These are phyloP conservation scores for Noctuana brunneofusca DNA, from an alignment of 2,888 invertebrate genomes.

Conservation along the genomic window DNA sequence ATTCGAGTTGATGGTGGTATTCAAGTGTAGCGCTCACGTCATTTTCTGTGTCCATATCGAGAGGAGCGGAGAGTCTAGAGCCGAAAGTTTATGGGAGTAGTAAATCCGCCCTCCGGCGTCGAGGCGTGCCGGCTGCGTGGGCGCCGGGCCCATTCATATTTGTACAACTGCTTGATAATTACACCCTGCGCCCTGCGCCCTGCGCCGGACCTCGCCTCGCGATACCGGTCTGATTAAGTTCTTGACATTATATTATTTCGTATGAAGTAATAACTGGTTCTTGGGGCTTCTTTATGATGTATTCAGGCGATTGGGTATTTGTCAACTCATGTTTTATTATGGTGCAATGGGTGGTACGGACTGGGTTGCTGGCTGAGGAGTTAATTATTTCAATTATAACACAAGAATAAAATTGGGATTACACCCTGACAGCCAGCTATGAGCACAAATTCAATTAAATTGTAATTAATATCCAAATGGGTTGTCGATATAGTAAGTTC, in stretches of 20 bases:
- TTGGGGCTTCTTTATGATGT: slow-evolving; percentile 30
- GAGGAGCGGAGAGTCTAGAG: slow-evolving; percentile 37
- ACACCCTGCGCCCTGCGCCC: slow-evolving; percentile 52
- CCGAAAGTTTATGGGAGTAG: slow-evolving; percentile 47
- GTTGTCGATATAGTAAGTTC: not conserved
- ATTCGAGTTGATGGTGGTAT: slow-evolving; percentile 30
- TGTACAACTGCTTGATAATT: slow-evolving; percentile 74
- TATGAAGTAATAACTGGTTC: slow-evolving; percentile 49
- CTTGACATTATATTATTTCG: slow-evolving; percentile 65
- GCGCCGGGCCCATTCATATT: slow-evolving; percentile 70
- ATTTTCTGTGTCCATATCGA: slow-evolving; percentile 42
- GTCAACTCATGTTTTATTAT: slow-evolving; percentile 29
- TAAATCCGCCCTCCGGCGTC: slow-evolving; percentile 52
- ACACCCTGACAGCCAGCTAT: not conserved
- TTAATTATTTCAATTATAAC: slow-evolving; percentile 13
- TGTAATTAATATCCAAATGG: not conserved
- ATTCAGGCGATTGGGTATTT: slow-evolving; percentile 27
- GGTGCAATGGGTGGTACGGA: slow-evolving; percentile 21
- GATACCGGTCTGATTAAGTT: slow-evolving; percentile 69
- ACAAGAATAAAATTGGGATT: not conserved
- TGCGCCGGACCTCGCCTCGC: slow-evolving; percentile 38
- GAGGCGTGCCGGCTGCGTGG: slow-evolving; percentile 54
- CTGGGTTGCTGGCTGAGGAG: slow-evolving; percentile 17
- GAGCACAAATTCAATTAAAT: not conserved
- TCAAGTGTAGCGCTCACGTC: slow-evolving; percentile 33